phyloP scores from a whole-genome alignment of 1,140 invertebrate species.

The Scaptodrosophila lebanonensis region DNA sequence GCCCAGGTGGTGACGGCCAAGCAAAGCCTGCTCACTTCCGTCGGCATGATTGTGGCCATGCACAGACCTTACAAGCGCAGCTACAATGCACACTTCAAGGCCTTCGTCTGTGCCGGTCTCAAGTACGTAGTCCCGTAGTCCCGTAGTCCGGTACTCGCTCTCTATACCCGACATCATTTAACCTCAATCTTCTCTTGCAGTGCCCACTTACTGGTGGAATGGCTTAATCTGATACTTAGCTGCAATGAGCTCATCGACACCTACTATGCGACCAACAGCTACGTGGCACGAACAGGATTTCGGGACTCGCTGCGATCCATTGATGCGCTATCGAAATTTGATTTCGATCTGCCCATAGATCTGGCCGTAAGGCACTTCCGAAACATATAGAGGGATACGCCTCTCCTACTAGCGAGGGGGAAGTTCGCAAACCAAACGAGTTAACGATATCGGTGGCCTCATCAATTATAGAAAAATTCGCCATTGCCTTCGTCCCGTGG shows the following conservation, averaged over 20 bases:
- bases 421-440: too few species aligned
- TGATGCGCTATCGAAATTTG: slow-evolving; percentile 89
- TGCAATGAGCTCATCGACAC: slow-evolving; percentile 91
- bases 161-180: neutral
- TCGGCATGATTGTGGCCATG: slow-evolving; percentile 94
- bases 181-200: slow-evolving; percentile 79
- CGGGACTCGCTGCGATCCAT: slow-evolving; percentile 95
- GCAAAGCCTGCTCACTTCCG: slow-evolving; percentile 92
- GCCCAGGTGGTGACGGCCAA: slow-evolving; percentile 92
- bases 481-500: too few species aligned
- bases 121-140: slow-evolving; percentile 84
- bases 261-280: slow-evolving; percentile 96
- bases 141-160: neutral
- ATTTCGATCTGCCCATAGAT: slow-evolving; percentile 96
- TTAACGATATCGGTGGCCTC: too few species aligned
- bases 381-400: too few species aligned
- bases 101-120: slow-evolving; percentile 96
- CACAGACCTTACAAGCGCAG: slow-evolving; percentile 95
- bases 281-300: slow-evolving; percentile 96
- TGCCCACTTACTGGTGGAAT: slow-evolving; percentile 92
- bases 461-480: too few species aligned
- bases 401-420: too few species aligned
- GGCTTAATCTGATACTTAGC: slow-evolving; percentile 95
- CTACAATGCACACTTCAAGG: slow-evolving; percentile 98
- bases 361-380: slow-evolving; percentile 96